Conservation (phyloP, 2,797 vertebrate species). For the Chaunax sp. region DNA sequence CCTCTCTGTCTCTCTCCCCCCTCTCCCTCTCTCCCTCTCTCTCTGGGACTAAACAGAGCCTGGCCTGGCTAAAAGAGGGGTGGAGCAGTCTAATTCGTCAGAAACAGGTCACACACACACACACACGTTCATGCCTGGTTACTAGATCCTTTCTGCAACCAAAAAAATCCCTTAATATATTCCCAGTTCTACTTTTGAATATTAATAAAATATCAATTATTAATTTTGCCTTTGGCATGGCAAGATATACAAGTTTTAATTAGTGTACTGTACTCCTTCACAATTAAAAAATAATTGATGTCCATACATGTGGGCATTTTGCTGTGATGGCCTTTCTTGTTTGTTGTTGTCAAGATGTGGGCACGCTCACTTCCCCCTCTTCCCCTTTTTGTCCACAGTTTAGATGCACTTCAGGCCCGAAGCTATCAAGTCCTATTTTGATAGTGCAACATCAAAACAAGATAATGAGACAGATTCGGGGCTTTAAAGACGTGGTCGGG, state of each 20-base stretch:
- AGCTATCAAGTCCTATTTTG: conserved; percentile 90
- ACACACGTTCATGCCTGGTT: conserved; percentile 46
- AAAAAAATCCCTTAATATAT: conserved; percentile 95
- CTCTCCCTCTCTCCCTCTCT: conserved; percentile 19
- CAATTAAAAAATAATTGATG: conserved; percentile 99
- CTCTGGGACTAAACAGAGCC: conserved; percentile 49
- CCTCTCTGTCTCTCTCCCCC: conserved; percentile 11
- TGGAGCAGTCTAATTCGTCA: conserved; percentile 80
- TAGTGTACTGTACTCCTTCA: conserved; percentile 99
- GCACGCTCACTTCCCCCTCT: conserved; percentile 68
- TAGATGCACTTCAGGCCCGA: conserved; percentile 54
- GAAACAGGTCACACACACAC: conserved; percentile 71
- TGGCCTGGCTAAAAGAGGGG: conserved; percentile 64
- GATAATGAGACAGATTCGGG: conserved; percentile 79
- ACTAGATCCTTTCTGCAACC: conserved; percentile 91
- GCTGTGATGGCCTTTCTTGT: conserved; percentile 94
- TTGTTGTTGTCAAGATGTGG: conserved; percentile 92
- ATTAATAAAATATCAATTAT: conserved; percentile 99
- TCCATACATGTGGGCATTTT: conserved; percentile 91
- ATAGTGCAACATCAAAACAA: conserved; percentile 86
- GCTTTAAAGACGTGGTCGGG: conserved; percentile 40
- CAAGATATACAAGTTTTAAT: conserved; percentile 99
- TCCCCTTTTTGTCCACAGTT: conserved; percentile 65
- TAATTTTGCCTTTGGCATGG: conserved; percentile 99
- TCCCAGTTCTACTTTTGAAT: conserved; percentile 99